Evolutionary conservation across 2,888 invertebrate genomes (phyloP).

Genomic region (Aspidiotus destructor): DNA sequence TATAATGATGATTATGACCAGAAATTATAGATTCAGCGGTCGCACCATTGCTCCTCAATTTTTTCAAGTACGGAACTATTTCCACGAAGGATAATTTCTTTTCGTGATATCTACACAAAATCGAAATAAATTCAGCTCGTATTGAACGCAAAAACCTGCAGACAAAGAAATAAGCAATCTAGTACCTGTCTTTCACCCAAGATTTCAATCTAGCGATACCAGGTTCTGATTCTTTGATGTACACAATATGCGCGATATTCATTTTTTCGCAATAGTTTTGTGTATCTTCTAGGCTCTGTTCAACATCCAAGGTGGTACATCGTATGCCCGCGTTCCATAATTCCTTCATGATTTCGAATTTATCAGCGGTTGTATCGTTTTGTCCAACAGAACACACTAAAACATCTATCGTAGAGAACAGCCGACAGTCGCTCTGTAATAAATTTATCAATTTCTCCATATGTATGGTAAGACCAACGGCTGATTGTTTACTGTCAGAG

Average conservation of each 20-base stretch:
- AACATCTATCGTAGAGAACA: constrained; percentile 50
- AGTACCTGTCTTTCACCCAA: constrained; percentile 51
- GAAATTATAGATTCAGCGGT: not conserved
- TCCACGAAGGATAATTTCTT: constrained; percentile 53
- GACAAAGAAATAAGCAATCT: not conserved
- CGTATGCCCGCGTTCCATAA: constrained; percentile 64
- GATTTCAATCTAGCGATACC: constrained; percentile 50
- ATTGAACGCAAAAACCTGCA: constrained; percentile 20
- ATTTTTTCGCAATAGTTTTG: constrained; percentile 52
- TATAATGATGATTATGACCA: constrained; percentile 11
- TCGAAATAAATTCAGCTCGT: not conserved
- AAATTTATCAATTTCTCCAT: constrained; percentile 64
- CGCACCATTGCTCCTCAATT: not conserved
- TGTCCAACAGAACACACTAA: constrained; percentile 56
- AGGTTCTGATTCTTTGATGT: constrained; percentile 53
- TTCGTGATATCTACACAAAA: constrained; percentile 50
- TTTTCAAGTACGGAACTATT: constrained; percentile 54
- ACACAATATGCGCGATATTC: constrained; percentile 54
- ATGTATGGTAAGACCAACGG: constrained; percentile 76
- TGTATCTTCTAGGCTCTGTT: constrained; percentile 54
- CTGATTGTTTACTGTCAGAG: constrained; percentile 46
- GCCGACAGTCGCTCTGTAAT: constrained; percentile 48
- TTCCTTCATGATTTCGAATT: constrained; percentile 45
- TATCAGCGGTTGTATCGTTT: constrained; percentile 50
- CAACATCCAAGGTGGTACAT: constrained; percentile 40